Evolutionary conservation across 2,888 invertebrate species (phyloP), one percentile per base, ranked within the genome.

Genomic region (Spodoptera exigua): DNA sequence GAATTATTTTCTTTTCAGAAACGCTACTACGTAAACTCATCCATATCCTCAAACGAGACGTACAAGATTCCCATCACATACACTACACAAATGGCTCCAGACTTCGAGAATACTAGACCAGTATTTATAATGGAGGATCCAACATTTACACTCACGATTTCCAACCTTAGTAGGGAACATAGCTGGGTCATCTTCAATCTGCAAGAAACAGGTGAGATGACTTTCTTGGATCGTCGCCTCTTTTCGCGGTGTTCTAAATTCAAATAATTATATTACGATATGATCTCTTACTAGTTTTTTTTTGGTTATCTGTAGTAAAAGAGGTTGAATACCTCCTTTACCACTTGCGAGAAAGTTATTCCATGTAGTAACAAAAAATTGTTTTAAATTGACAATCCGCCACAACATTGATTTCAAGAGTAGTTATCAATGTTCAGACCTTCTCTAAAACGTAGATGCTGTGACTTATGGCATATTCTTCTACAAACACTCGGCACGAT

Each of bases 121-220:
- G 80, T 62, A 0, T 88, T 93, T 35, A 85, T 94, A 1, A 88
- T 94, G 91, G 81, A 83, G 4, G 77, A 76, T 1, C 68, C 76
- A 57, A 80, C 80, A 0, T 72, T 85, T 12, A 75, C 72, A 4
- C 76, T 91, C 2, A 73, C 73, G 2, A 69, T 90, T 5, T 64
- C 80, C 0, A 83, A 86, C 48, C 81, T 90, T n/a, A 82, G 74
- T 16, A 66, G 80, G 11, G 71, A 78, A 14, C 84, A 88, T 27
- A 88, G 90, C 41, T 96, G 96, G 96, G 83, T 95, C 0, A 89
- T 96, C 43, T 91, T 95, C 21, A 96, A 96, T 75, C 61, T 95
- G 11, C 95, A 95, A 77, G 95, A 95, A 83, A 95, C 95, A 63
- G 95, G 96, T 95, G 79, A 81, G 54, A 1, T 3, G 27, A 27